Conservation (phyloP, 2,797 vertebrate genomes). For the Xiphophorus birchmanni region DNA sequence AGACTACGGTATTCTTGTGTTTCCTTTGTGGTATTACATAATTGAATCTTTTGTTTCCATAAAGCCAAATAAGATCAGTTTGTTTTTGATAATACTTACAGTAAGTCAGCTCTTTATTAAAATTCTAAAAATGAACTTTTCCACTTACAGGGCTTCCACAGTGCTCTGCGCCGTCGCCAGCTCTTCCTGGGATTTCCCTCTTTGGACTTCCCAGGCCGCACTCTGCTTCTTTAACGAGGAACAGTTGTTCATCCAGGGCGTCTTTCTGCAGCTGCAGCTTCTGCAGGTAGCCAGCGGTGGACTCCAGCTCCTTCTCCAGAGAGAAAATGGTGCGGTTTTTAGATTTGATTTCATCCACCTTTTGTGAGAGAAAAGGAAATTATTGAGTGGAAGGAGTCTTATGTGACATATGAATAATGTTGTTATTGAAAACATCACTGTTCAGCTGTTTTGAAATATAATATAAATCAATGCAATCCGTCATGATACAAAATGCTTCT, state of each 20-base stretch:
- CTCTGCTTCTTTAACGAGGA: constrained; percentile 95
- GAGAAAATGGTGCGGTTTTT: constrained; percentile 96
- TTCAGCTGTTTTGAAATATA: neutral
- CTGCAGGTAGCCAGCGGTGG: constrained; percentile 88
- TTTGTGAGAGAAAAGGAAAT: constrained; percentile 23
- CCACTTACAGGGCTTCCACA: constrained; percentile 93
- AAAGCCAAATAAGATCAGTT: neutral
- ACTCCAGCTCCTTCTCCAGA: constrained; percentile 95
- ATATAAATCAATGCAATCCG: neutral
- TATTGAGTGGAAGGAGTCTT: too few relatives aligned
- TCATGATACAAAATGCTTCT: neutral
- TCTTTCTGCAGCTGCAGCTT: constrained; percentile 97
- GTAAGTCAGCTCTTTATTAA: neutral
- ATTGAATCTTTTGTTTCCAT: neutral
- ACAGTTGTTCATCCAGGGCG: constrained; percentile 95
- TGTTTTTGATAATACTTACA: neutral
- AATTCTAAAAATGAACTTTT: neutral
- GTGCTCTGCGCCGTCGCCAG: constrained; percentile 94
- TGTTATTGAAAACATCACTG: neutral
- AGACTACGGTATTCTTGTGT: neutral
- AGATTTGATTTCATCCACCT: constrained; percentile 99
- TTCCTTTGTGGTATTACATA: neutral
- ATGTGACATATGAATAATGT: neutral
- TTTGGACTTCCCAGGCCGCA: constrained; percentile 97
- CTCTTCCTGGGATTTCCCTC: constrained; percentile 95